Base-by-base conservation (phyloP, 53 echinoderm and acorn worm species). In the Apostichopus leukothele region DNA sequence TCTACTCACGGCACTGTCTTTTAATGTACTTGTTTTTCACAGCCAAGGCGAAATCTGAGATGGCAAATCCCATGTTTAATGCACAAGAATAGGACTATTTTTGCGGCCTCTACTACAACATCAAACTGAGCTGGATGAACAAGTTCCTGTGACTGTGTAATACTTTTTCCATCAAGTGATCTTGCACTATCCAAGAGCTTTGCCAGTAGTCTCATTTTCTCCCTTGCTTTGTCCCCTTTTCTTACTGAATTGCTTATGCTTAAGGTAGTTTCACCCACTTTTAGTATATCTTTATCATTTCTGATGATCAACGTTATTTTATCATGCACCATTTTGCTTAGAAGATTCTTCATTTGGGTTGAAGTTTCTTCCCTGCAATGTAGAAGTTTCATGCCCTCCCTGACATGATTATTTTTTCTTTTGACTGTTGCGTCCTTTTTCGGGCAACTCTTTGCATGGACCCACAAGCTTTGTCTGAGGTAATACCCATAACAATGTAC, bases 211-310 rank as follows among this genome's bases (percentile, higher is more conserved):
- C 89, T 89, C 88, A 88, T 88, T 27, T 88, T 88, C 51, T 76
- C 88, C 16, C 88, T 88, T 51, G 88, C 88, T 39, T 61, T 59
- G 25, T 88, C 89, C 18, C 89, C 89, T 5, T 27, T 88, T 23
- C 89, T 57, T 14, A 9, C 4, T 0, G 89, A 92, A 53, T 92
- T 92, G 53, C 89, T 89, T n/a, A 16, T 67, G 4, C 14, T 67
- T 0, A 85, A 76, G 7, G 89, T 71, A 73, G 9, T 88, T 27
- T 92, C 76, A 18, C 89, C 92, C 52, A 75, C 92, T 67, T 80
- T 20, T 0, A 91, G 27, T 83, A 91, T 91, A 13, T 91, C 88
- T 88, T 5, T 53, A 60, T 91, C 91, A 84, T 91, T 91, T 83
- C 74, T 75, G 5, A 76, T 76, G 59, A 91, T 83, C 23, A 91